Percentiles rank a stretch among this genome's conserved stretches.
Evolutionary conservation across 1,140 invertebrate genomes (phyloP).

Genomic region (Nilaparvata lugens): DNA sequence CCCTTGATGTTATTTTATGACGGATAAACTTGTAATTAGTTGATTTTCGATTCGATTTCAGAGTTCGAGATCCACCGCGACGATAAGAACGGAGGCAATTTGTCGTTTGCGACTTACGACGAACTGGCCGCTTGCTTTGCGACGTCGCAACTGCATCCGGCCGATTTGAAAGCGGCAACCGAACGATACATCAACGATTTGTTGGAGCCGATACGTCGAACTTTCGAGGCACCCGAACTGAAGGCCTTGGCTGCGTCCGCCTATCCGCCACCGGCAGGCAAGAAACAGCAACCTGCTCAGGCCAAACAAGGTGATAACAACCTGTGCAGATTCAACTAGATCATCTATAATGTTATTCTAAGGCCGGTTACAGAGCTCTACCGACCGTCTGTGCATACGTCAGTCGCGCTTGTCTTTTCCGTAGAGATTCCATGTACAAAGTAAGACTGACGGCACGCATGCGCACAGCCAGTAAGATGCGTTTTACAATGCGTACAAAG

Average conservation of each 20-base stretch:
- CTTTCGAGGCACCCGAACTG: constrained; percentile 71
- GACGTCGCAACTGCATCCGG: constrained; percentile 80
- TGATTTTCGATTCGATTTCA: constrained; percentile 15
- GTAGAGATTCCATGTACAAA: too few species aligned
- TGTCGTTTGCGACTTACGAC: constrained; percentile 61
- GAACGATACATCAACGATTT: constrained; percentile 80
- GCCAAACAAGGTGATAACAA: constrained; percentile 11
- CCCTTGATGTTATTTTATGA: background rate
- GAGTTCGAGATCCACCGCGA: constrained; percentile 36
- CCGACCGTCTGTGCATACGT: background rate
- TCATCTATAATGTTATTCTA: too few species aligned
- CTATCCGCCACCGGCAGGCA: constrained; percentile 60
- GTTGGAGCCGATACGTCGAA: constrained; percentile 81
- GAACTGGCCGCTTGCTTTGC: constrained; percentile 70
- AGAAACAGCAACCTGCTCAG: constrained; percentile 43
- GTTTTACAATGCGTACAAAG: too few species aligned
- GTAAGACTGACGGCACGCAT: too few species aligned
- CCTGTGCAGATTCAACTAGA: constrained; percentile 3
- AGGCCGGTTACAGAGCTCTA: too few species aligned
- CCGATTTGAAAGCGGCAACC: constrained; percentile 80
- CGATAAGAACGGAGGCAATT: constrained; percentile 57
- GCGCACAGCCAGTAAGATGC: too few species aligned
- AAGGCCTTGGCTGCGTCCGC: constrained; percentile 60
- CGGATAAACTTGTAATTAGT: background rate
- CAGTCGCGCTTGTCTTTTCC: too few species aligned